Evolutionary conservation across 2,888 invertebrate species (phyloP).

Genomic region (Drosophila paramelanica): DNA sequence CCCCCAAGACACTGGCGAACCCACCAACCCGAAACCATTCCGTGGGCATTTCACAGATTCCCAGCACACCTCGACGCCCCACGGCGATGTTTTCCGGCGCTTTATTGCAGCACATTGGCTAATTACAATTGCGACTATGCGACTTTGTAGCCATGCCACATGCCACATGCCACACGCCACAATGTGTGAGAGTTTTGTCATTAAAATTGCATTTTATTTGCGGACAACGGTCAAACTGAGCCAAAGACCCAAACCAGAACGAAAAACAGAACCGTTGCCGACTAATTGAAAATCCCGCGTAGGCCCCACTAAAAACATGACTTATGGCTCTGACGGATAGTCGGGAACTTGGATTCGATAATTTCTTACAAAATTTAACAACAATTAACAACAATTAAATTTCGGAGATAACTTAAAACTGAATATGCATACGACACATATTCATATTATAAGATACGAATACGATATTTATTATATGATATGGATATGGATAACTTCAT

Average conservation of each 20-base stretch:
- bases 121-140: slow-evolving; percentile 62
- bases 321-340: not conserved
- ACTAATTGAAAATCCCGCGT: slow-evolving; percentile 25
- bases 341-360: not conserved
- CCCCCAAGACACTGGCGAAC: not conserved
- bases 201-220: slow-evolving; percentile 71
- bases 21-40: slow-evolving; percentile 7
- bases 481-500: too few relatives aligned
- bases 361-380: too few relatives aligned
- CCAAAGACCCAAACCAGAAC: not conserved
- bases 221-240: slow-evolving; percentile 45
- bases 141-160: slow-evolving; percentile 36
- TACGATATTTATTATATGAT: too few relatives aligned
- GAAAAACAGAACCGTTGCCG: slow-evolving; percentile 8
- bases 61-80: slow-evolving; percentile 23
- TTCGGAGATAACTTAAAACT: too few relatives aligned
- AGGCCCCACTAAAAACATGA: not conserved
- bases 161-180: slow-evolving; percentile 17
- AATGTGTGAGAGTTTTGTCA: slow-evolving; percentile 65
- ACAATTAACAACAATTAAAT: too few relatives aligned
- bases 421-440: too few relatives aligned
- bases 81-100: slow-evolving; percentile 51
- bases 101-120: slow-evolving; percentile 69
- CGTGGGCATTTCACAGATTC: slow-evolving; percentile 15
- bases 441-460: too few relatives aligned